Conservation (phyloP, 2,113 vertebrate species). For the Hypanus sabinus region DNA sequence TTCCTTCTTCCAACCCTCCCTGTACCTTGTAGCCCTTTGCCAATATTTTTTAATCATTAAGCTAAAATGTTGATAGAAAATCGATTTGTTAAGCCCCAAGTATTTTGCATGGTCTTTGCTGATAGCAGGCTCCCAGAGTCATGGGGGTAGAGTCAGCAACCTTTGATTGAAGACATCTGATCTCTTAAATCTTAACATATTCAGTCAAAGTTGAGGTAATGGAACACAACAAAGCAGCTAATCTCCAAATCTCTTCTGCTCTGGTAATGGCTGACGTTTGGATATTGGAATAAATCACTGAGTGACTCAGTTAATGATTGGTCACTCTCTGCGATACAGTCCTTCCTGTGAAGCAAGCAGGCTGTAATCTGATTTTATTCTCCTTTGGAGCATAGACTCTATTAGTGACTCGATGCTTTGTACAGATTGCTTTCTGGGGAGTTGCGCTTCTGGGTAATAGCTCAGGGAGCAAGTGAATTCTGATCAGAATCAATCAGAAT, state of each 20-base stretch:
- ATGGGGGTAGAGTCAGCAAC: too few relatives aligned
- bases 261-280: background rate
- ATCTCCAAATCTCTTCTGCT: background rate
- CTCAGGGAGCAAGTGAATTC: background rate
- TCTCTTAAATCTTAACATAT: background rate
- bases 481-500: background rate
- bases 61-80: too few relatives aligned
- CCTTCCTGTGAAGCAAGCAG: background rate
- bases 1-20: too few relatives aligned
- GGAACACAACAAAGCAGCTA: background rate
- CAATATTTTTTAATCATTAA: too few relatives aligned
- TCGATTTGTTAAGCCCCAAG: too few relatives aligned
- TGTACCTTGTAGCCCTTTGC: too few relatives aligned
- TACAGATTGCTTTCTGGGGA: background rate
- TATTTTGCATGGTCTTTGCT: too few relatives aligned
- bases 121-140: too few relatives aligned
- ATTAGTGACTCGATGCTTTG: background rate
- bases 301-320: constrained; percentile 8
- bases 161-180: background rate
- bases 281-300: background rate
- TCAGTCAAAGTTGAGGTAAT: background rate
- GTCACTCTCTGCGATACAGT: background rate
- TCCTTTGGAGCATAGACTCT: background rate
- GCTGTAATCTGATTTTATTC: background rate
- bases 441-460: background rate